These are phyloP conservation scores for Vandiemenella viatica DNA, from an alignment of 2,888 invertebrate genomes.

Conservation along the genomic window DNA sequence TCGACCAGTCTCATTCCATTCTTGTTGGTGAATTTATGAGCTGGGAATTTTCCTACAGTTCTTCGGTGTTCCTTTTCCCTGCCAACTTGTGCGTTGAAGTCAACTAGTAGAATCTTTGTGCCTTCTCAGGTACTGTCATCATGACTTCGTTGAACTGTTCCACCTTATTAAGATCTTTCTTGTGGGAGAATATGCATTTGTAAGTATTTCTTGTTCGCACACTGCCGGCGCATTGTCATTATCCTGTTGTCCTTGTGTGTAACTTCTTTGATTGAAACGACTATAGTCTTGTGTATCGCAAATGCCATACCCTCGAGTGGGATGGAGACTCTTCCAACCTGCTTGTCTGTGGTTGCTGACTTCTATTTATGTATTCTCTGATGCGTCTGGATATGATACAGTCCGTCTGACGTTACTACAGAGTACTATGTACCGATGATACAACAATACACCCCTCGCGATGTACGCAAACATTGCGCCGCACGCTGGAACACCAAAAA, in stretches of 20 bases:
- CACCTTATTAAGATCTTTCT: slow-evolving; percentile 3
- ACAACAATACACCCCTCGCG: no score
- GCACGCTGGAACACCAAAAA: no score
- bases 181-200: slow-evolving; percentile 7
- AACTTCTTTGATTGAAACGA: slow-evolving; percentile 4
- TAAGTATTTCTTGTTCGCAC: slow-evolving; percentile 7
- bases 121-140: slow-evolving; percentile 1
- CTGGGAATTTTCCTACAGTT: background rate
- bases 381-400: no score
- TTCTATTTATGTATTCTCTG: no score
- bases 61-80: no score
- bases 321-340: no score
- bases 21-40: slow-evolving; percentile 5
- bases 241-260: slow-evolving; percentile 2
- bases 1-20: no score
- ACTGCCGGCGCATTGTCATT: slow-evolving; percentile 2
- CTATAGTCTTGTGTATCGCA: background rate
- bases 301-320: slow-evolving; percentile 5
- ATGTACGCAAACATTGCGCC: no score
- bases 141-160: no score
- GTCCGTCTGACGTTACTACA: no score
- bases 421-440: no score
- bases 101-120: slow-evolving; percentile 3
- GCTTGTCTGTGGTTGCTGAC: no score
- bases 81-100: slow-evolving; percentile 9